Evolutionary conservation across 2,888 invertebrate species (phyloP).

Genomic region (Erebia epiphron): DNA sequence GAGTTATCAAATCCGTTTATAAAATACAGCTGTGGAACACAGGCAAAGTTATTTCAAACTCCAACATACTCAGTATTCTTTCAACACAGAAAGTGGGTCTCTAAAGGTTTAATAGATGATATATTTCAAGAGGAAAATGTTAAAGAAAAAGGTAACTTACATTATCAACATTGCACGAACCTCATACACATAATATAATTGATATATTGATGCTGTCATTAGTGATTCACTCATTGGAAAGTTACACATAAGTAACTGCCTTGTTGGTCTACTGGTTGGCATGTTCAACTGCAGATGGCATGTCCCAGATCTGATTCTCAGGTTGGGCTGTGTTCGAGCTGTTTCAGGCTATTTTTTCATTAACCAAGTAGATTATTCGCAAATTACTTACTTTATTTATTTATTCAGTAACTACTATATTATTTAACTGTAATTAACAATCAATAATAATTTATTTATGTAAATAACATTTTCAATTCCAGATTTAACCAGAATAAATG

Average conservation of each 20-base stretch:
- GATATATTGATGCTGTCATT: too few species aligned
- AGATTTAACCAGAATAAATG: slow-evolving; percentile 53
- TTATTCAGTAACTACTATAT: too few species aligned
- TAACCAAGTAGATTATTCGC: too few species aligned
- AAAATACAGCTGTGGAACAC: neutral
- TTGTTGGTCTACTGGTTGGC: too few species aligned
- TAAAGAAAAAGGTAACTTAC: slow-evolving; percentile 51
- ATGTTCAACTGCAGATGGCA: too few species aligned
- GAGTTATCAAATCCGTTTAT: neutral
- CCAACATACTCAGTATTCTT: slow-evolving; percentile 30
- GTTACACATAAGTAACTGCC: too few species aligned
- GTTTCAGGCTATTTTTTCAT: too few species aligned
- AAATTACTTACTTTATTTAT: too few species aligned
- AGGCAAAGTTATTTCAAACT: slow-evolving; percentile 32
- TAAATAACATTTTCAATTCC: slow-evolving; percentile 7
- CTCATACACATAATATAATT: too few species aligned
- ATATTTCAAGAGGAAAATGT: slow-evolving; percentile 39
- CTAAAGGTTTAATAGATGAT: slow-evolving; percentile 30
- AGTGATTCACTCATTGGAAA: too few species aligned
- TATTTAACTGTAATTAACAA: neutral
- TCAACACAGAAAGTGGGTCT: slow-evolving; percentile 18
- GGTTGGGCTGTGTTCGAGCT: too few species aligned
- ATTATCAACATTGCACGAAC: neutral
- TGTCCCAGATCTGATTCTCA: too few species aligned
- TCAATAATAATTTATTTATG: neutral